Evolutionary conservation across 1,140 invertebrate genomes (phyloP), one percentile per base, ranked within the genome.

Genomic region (Achroia grisella): DNA sequence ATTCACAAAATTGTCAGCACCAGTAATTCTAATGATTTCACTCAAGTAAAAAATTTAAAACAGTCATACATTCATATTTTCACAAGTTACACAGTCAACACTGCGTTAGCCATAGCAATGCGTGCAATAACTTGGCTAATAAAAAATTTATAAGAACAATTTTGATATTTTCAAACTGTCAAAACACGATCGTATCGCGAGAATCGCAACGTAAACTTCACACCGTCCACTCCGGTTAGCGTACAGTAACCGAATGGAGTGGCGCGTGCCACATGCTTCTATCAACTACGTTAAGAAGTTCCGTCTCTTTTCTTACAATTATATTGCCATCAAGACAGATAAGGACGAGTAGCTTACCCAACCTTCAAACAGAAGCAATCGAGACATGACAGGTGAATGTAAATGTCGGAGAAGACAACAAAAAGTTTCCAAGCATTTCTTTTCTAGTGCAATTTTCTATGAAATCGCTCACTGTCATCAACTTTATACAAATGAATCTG

Each of bases 251-350:
- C 65, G 78, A 84, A 80, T 84, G 78, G 53, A 66, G 52, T 59
- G 64, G 69, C 78, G 76, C 81, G 76, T 79, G 81, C 78, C 76
- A 79, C 74, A 80, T 80, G 72, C 65, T 67, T 52, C 49, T 59
- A 56, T 57, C 54, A 59, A 48, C 56, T 54, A 55, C 59, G 54
- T 30, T 36, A 71, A 61, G 61, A 48, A 55, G 41, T 37, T 51
- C 62, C 37, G 51, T 82, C 80, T 67, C 80, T 81, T 23, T 71
- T 82, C 71, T 64, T 68, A 30, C 4, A 14, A 31, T 29, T 27
- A 39, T 45, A 40, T 59, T 55, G 39, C 36, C 45, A 59, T 30
- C 10, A 48, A 23, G 56, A 44, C 34, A 67, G 71, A 82, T 61
- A 82, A 69, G 63, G 76, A 84, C 48, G 66, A 64, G 52, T 47